Conservation (phyloP, 2,888 invertebrate genomes). For the Aquatica leii region DNA sequence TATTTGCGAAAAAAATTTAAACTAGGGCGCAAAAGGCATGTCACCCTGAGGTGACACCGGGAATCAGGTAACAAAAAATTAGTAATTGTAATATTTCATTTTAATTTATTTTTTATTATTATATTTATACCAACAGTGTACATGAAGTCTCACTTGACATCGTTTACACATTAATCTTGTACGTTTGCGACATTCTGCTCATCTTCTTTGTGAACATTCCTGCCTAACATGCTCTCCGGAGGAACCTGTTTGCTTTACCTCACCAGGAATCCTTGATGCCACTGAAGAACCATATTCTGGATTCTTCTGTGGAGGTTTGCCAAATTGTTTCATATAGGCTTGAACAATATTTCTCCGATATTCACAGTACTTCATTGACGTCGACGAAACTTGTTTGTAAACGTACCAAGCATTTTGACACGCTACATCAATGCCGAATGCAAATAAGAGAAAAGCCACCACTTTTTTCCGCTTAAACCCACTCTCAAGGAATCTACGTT, state of each 20-base stretch:
- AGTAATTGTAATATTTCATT: not conserved
- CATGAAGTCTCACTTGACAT: not conserved
- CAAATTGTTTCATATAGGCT: slow-evolving; percentile 1
- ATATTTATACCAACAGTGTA: not conserved
- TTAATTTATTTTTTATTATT: too few species aligned
- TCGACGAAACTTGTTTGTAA: not conserved
- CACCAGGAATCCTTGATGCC: not conserved
- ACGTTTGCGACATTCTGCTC: not conserved
- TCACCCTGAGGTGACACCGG: not conserved
- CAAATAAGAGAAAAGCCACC: slow-evolving; percentile 17
- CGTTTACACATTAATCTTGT: too few species aligned
- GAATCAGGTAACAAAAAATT: not conserved
- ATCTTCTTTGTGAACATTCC: not conserved
- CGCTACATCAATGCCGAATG: slow-evolving; percentile 15
- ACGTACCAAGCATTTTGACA: too few species aligned
- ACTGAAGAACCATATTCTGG: not conserved
- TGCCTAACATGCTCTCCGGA: not conserved
- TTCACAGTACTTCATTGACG: slow-evolving; percentile 9
- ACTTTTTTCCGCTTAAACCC: slow-evolving; percentile 8
- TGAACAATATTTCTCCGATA: slow-evolving; percentile 16
- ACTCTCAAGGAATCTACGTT: slow-evolving; percentile 11
- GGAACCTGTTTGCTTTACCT: not conserved
- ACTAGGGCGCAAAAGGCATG: too few species aligned
- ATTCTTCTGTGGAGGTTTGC: not conserved
- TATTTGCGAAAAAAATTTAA: too few species aligned